Base-by-base conservation (phyloP, 2,797 vertebrate genomes). In the Enteromius viviparus region DNA sequence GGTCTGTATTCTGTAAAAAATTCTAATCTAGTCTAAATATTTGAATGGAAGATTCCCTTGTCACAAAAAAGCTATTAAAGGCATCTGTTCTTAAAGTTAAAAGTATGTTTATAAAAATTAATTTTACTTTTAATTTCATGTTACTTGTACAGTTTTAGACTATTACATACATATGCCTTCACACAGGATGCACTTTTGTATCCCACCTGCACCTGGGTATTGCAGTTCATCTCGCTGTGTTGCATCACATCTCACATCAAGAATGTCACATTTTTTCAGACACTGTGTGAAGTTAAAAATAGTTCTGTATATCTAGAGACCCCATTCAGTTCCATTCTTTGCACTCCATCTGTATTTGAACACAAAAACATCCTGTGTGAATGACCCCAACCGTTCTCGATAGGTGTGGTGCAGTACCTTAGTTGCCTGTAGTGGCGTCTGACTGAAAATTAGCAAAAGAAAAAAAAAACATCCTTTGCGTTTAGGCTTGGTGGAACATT, bases 1-100 rank as follows among this genome's bases (percentile, higher is more conserved):
- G 97, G 98, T 99, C 85, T 92, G 94, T 90, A 11, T 78, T 34
- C 6, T 80, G 3, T 40, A 2, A 5, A 45, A 32, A 17, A 21
- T 76, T 3, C 0, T 40, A 10, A 71, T 51, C 7, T 37, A 34
- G 10, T 64, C n/a, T 10, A 37, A 34, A 53, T 21, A 2, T 37
- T 64, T 53, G 14, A 45, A 15, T 45, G 26, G 2, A 32, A 77
- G 4, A 60, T 11, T n/a, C 26, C 26, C 58, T 32, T 72, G 45
- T 47, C 23, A 32, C n/a, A 45, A 65, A 66, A 68, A n/a, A 21
- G 5, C 5, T 1, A n/a, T 55, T 78, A 3, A 60, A 65, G 51
- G 9, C 42, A 49, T 64, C n/a, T 1, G 6, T 55, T 62, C 9
- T 64, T 64, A 29, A 47, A 29, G 26, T 32, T 11, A 47, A 45